Evolutionary conservation across 2,113 vertebrate species (phyloP).

Genomic region (Corvus cornix): DNA sequence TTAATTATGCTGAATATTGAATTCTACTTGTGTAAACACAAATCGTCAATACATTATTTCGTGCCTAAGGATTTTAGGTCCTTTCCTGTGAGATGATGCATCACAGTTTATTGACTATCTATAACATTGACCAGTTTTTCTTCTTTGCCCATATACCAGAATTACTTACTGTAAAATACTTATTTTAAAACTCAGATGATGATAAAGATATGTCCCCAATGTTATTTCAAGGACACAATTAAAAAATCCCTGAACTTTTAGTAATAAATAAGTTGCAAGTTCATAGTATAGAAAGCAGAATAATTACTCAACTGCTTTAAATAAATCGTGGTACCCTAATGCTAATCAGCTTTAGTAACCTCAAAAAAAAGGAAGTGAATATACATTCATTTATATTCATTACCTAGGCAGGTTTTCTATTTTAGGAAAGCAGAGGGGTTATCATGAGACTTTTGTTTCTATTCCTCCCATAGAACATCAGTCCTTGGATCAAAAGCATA

Average conservation of each 20-base stretch:
- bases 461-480: background rate
- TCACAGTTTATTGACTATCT: slow-evolving; percentile 46
- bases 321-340: slow-evolving; percentile 56
- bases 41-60: slow-evolving; percentile 33
- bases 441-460: slow-evolving; percentile 49
- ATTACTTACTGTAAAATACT: slow-evolving; percentile 15
- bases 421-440: slow-evolving; percentile 44
- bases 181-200: slow-evolving; percentile 13
- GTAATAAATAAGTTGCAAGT: slow-evolving; percentile 46
- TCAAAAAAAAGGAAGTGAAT: slow-evolving; percentile 56
- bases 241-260: background rate
- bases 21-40: slow-evolving; percentile 42
- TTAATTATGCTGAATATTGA: slow-evolving; percentile 55
- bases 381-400: slow-evolving; percentile 69
- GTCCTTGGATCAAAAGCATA: slow-evolving; percentile 12
- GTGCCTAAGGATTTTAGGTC: slow-evolving; percentile 15
- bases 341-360: slow-evolving; percentile 64
- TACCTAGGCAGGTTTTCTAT: slow-evolving; percentile 51
- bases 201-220: slow-evolving; percentile 16
- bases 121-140: slow-evolving; percentile 8
- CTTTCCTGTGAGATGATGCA: background rate
- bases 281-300: slow-evolving; percentile 17
- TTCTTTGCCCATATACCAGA: background rate
- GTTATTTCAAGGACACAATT: slow-evolving; percentile 38
- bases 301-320: slow-evolving; percentile 66